Evolutionary conservation across 2,797 vertebrate genomes (phyloP).

Genomic region (Chelon auratus): DNA sequence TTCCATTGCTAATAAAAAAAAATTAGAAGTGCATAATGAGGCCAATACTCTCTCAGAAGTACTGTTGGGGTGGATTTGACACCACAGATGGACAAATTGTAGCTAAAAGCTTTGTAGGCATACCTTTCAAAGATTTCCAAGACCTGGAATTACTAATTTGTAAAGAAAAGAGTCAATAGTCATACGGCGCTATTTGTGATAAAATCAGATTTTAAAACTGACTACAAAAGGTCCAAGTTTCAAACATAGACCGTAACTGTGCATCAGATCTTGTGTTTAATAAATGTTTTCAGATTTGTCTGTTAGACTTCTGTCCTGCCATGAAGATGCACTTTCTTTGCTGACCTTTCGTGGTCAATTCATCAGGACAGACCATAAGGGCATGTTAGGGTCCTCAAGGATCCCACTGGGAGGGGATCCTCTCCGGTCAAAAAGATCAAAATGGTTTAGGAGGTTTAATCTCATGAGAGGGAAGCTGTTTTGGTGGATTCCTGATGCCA

Average conservation of each 20-base stretch:
- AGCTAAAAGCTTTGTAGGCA: too few relatives aligned
- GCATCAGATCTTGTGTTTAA: not conserved
- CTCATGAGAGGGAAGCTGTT: conserved; percentile 53
- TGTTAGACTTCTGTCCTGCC: not conserved
- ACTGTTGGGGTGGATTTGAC: too few relatives aligned
- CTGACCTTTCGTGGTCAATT: conserved; percentile 51
- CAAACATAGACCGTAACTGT: not conserved
- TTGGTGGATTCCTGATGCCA: conserved; percentile 34
- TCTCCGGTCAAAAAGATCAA: conserved; percentile 55
- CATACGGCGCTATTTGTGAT: not conserved
- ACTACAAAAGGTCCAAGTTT: not conserved
- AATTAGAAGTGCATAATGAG: too few relatives aligned
- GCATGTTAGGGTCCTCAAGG: conserved; percentile 43
- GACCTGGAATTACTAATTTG: too few relatives aligned
- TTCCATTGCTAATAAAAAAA: too few relatives aligned
- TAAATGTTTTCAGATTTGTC: not conserved
- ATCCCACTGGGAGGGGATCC: conserved; percentile 47
- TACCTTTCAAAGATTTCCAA: too few relatives aligned
- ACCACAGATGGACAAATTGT: too few relatives aligned
- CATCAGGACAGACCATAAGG: conserved; percentile 37
- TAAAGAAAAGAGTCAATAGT: too few relatives aligned
- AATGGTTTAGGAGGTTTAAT: conserved; percentile 60
- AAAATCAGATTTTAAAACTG: not conserved
- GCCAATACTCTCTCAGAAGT: too few relatives aligned
- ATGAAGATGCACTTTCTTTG: conserved; percentile 26